Evolutionary conservation across 2,888 invertebrate genomes (phyloP).

Genomic region (Ephialtes manifestator): DNA sequence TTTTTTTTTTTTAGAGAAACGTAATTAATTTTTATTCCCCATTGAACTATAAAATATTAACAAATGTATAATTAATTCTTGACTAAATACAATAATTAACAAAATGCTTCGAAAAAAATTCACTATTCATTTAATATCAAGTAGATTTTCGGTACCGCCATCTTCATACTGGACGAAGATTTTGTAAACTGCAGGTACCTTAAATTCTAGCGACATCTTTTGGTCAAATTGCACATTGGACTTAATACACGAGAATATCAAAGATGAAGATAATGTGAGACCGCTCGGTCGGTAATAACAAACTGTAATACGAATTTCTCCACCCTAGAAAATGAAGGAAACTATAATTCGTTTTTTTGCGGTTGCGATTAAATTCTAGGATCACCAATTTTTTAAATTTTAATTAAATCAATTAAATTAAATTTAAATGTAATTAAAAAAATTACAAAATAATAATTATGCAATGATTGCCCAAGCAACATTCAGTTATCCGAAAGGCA

Average conservation of each 20-base stretch:
- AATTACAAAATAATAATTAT: not conserved
- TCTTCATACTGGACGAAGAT: not conserved
- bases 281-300: not conserved
- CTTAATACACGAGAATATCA: not conserved
- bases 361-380: no score
- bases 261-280: not conserved
- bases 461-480: no score
- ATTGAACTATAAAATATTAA: no score
- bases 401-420: no score
- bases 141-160: slow-evolving; percentile 1
- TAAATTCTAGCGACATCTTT: slow-evolving; percentile 14
- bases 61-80: not conserved
- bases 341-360: no score
- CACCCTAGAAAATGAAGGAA: no score
- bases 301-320: no score
- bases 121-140: not conserved
- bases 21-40: no score
- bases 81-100: not conserved
- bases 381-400: no score
- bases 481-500: no score
- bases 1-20: no score
- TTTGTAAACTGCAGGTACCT: not conserved
- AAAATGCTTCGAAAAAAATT: not conserved
- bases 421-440: no score
- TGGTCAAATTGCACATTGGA: not conserved